Percentiles rank a stretch among this genome's conserved stretches.
phyloP scores from a whole-genome alignment of 1,140 invertebrate species.

The Medauroidea extradentata region DNA sequence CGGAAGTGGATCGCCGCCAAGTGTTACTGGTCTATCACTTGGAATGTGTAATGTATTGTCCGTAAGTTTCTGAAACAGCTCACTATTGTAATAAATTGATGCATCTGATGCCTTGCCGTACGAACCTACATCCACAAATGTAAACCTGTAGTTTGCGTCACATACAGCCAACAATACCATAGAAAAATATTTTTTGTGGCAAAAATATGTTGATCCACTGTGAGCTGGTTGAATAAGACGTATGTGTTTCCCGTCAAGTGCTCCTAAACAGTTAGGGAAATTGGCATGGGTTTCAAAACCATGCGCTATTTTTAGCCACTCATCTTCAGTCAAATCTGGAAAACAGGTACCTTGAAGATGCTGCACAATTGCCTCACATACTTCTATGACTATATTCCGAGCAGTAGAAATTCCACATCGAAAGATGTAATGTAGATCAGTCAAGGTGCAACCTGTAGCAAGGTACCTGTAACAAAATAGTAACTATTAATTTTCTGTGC shows the following conservation, averaged over 20 bases:
- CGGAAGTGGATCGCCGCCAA: background rate
- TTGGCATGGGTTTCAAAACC: conserved; percentile 13
- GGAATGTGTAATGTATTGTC: background rate
- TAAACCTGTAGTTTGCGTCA: conserved; percentile 32
- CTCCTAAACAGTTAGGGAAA: conserved; percentile 30
- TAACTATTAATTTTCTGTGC: no score
- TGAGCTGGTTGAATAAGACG: conserved; percentile 22
- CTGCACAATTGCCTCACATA: background rate
- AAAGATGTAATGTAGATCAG: background rate
- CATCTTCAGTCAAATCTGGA: background rate
- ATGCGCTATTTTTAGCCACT: background rate
- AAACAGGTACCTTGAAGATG: background rate
- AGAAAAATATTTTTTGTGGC: conserved; percentile 35
- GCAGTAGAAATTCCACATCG: background rate
- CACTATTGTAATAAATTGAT: conserved; percentile 16
- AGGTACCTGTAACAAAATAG: background rate
- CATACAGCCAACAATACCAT: conserved; percentile 32
- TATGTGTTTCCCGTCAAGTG: conserved; percentile 28
- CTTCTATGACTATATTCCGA: background rate
- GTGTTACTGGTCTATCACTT: background rate
- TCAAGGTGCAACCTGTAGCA: background rate
- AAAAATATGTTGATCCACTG: conserved; percentile 29
- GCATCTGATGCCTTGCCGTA: conserved; percentile 27
- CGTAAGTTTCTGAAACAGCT: background rate
- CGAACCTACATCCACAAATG: conserved; percentile 28